These are phyloP conservation scores for Oxygymnocypris stewartii DNA, from an alignment of 2,113 vertebrate genomes.

Conservation along the genomic window DNA sequence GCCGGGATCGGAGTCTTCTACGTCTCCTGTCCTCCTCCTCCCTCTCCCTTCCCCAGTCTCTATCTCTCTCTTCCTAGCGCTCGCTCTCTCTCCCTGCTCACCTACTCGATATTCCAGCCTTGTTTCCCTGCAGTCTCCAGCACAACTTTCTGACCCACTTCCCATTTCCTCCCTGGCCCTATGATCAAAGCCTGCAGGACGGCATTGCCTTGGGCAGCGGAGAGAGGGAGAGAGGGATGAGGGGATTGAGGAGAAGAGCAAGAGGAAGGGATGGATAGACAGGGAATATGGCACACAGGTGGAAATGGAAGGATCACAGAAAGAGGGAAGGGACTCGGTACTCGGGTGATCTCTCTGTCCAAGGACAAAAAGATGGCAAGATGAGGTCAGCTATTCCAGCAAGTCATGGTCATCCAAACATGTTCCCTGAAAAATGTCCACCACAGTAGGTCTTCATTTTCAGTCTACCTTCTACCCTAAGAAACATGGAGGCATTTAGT, in stretches of 20 bases:
- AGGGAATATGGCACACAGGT: conserved; percentile 66
- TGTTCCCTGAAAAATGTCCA: conserved; percentile 5
- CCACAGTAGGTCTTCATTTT: not conserved
- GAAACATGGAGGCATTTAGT: not conserved
- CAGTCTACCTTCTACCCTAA: not conserved
- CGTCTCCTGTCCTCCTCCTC: conserved; percentile 40
- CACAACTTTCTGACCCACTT: conserved; percentile 84
- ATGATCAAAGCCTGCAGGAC: conserved; percentile 83
- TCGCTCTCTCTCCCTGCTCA: conserved; percentile 55
- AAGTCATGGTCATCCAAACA: conserved; percentile 19
- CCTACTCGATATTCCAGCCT: conserved; percentile 85
- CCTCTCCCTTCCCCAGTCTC: conserved; percentile 32
- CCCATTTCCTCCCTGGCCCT: conserved; percentile 78
- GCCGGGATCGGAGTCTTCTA: conserved; percentile 60
- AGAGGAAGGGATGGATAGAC: conserved; percentile 74
- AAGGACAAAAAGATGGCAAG: conserved; percentile 70
- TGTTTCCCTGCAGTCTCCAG: conserved; percentile 83
- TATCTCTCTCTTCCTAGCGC: conserved; percentile 27
- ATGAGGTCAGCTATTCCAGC: conserved; percentile 35
- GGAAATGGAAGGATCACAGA: conserved; percentile 52
- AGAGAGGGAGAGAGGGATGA: conserved; percentile 69
- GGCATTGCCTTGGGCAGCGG: conserved; percentile 78
- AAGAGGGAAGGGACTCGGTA: conserved; percentile 63
- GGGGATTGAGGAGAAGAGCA: conserved; percentile 69
- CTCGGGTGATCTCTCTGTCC: conserved; percentile 74